Evolutionary conservation across 2,888 invertebrate species (phyloP), one percentile per base, ranked within the genome.

Genomic region (Griposia aprilina): DNA sequence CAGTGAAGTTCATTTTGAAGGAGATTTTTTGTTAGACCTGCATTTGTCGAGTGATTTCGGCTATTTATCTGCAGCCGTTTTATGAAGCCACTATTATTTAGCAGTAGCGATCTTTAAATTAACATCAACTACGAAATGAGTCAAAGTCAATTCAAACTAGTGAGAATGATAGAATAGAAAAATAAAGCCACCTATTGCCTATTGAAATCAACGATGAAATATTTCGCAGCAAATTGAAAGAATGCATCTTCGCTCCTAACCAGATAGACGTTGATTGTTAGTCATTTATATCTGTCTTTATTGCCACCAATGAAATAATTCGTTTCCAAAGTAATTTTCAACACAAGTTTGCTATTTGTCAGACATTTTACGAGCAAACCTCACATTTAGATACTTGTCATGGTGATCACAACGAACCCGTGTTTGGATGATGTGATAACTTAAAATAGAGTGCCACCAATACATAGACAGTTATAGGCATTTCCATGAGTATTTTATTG

Each of bases 371-470:
- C 76, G 71, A 80, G 26, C 63, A 66, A 23, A 52, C 13, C 65
- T 59, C 70, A 76, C 41, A 70, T 81, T 78, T 81, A 88, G 73
- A 66, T 48, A 55, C 52, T 69, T 78, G 76, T 78, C 76, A 78
- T 76, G 59, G 13, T 78, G 66, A 74, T 78, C 65, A 67, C 45
- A 75, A 36, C 26, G 50, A 23, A 73, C 77, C 36, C 62, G 62
- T 69, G 68, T 23, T n/a, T 17, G 20, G 50, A 83, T 81, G 87
- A 87, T 83, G 86, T 83, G 78, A 83, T 78, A 63, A 76, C 67
- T 87, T 85, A 13, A 81, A 87, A 83, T 85, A 87, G 81, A 80
- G 59, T 62, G 76, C 79, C 23, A 81, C 67, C 57, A 73, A 72
- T 59, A 76, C 69, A 70, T 26, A 50, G 83, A 81, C 76, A 78